phyloP scores from a whole-genome alignment of 2,888 invertebrate genomes.

The Sthenelais limicola region DNA sequence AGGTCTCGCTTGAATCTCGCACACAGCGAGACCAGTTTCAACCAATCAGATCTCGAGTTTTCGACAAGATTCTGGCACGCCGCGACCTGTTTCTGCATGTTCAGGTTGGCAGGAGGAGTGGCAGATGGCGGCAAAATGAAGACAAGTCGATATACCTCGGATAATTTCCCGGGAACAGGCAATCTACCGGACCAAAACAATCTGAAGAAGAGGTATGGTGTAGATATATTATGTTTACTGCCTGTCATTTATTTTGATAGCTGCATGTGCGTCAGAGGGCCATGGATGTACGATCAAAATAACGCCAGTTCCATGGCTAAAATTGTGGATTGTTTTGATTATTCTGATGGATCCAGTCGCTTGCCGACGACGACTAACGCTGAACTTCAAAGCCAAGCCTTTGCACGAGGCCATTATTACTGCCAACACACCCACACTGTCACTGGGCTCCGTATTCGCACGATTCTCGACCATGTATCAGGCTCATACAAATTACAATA shows the following conservation, averaged over 20 bases:
- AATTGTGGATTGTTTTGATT: not conserved
- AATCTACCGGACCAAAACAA: not conserved
- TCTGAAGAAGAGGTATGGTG: not conserved
- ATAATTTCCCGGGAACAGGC: slow-evolving; percentile 28
- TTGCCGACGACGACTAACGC: not conserved
- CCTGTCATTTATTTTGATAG: not conserved
- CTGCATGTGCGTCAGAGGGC: not conserved
- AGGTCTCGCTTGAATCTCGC: no score
- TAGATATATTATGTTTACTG: not conserved
- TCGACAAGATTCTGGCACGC: not conserved
- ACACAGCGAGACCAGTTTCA: no score
- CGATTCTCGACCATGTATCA: no score
- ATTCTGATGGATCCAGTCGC: not conserved
- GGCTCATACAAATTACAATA: no score
- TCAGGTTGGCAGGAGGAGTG: not conserved
- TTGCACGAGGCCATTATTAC: no score
- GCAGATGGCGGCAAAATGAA: slow-evolving; percentile 40
- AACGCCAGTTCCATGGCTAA: not conserved
- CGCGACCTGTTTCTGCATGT: slow-evolving; percentile 8
- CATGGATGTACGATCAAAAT: not conserved
- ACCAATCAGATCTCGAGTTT: not conserved
- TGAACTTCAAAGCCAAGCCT: no score
- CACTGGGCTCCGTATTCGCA: no score
- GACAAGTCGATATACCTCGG: slow-evolving; percentile 27
- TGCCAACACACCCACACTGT: no score